Evolutionary conservation across 2,113 vertebrate genomes (phyloP).

Genomic region (Corythoichthys haematopterus): DNA sequence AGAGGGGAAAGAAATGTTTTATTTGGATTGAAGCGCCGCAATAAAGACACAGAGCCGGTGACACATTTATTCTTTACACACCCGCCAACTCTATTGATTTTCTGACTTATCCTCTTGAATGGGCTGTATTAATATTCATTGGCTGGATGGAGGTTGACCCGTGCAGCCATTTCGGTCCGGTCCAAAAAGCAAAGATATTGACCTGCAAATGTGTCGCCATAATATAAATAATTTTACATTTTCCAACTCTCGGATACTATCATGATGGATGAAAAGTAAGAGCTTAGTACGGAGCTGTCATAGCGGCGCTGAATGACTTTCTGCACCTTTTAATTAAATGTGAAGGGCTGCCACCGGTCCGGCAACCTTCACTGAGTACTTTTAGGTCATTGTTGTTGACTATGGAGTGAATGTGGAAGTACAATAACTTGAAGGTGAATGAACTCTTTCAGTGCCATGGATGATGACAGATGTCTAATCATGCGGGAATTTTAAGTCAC

Average conservation of each 20-base stretch:
- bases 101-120: constrained; percentile 2
- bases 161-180: background rate
- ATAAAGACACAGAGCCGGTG: constrained; percentile 19
- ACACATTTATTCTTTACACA: constrained; percentile 12
- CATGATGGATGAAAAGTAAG: background rate
- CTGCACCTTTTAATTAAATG: constrained; percentile 75
- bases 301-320: constrained; percentile 66
- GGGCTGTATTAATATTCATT: background rate
- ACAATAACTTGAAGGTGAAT: background rate
- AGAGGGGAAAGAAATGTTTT: constrained; percentile 15
- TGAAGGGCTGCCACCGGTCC: constrained; percentile 59
- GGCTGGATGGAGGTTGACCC: background rate
- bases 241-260: background rate
- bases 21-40: constrained; percentile 25
- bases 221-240: background rate
- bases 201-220: background rate
- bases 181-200: background rate
- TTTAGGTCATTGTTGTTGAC: constrained; percentile 63
- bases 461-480: no score
- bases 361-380: constrained; percentile 67
- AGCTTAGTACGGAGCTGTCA: constrained; percentile 35
- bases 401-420: constrained; percentile 5
- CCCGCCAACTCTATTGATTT: background rate
- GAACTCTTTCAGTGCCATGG: no score
- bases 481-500: no score